Conservation (phyloP, 2,888 invertebrate genomes). For the Drosophila subsilvestris region DNA sequence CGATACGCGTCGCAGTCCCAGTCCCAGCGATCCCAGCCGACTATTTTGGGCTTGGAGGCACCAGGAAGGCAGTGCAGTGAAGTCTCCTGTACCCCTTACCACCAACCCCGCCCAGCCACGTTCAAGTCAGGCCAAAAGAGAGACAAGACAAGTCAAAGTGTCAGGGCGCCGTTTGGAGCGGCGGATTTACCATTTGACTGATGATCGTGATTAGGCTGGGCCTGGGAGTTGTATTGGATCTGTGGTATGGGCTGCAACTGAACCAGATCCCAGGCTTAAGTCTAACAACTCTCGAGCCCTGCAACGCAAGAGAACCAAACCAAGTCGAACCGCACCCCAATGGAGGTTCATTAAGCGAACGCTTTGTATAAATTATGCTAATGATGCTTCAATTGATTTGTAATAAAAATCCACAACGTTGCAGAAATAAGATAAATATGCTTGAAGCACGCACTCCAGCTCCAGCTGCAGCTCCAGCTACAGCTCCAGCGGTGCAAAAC, state of each 20-base stretch:
- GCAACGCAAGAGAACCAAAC: too few species aligned
- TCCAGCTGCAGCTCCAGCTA: neutral
- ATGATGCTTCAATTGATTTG: constrained; percentile 85
- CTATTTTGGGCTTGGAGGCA: constrained; percentile 38
- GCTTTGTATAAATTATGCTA: constrained; percentile 85
- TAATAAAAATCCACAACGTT: constrained; percentile 84
- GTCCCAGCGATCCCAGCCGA: constrained; percentile 27
- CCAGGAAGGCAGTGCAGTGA: constrained; percentile 1
- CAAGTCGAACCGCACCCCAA: neutral
- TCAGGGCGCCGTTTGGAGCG: constrained; percentile 68
- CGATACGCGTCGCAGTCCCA: constrained; percentile 48
- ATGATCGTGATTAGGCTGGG: constrained; percentile 81
- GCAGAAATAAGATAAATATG: constrained; percentile 83
- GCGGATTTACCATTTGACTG: constrained; percentile 81
- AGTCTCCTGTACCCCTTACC: too few species aligned
- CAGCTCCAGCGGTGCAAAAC: constrained; percentile 1
- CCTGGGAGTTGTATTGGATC: neutral
- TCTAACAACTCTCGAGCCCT: constrained; percentile 8
- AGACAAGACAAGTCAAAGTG: constrained; percentile 69
- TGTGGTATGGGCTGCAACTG: neutral
- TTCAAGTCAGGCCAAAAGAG: constrained; percentile 14
- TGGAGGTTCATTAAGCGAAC: constrained; percentile 83
- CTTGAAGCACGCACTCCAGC: constrained; percentile 82
- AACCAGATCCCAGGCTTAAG: constrained; percentile 5
- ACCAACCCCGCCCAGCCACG: accelerated